Evolutionary conservation across 2,888 invertebrate genomes (phyloP).

Genomic region (Serripes groenlandicus): DNA sequence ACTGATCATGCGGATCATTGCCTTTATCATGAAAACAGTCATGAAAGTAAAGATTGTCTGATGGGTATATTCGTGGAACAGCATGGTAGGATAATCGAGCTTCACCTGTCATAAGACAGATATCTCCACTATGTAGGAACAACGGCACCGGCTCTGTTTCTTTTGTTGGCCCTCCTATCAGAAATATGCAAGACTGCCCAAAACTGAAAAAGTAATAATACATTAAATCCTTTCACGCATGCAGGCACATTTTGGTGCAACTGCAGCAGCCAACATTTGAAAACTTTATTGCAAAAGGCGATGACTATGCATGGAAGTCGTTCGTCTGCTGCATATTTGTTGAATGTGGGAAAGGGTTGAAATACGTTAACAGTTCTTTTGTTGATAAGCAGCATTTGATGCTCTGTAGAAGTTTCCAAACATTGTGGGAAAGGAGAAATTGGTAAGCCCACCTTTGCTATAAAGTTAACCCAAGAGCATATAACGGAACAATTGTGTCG

Average conservation of each 20-base stretch:
- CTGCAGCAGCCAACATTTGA: background rate
- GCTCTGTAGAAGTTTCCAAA: too few relatives aligned
- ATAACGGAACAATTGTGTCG: too few relatives aligned
- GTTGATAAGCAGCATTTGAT: too few relatives aligned
- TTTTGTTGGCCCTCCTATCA: conserved; percentile 93
- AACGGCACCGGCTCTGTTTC: conserved; percentile 87
- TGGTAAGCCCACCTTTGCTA: too few relatives aligned
- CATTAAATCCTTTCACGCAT: background rate
- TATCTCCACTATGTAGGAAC: conserved; percentile 95
- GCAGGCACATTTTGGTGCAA: background rate
- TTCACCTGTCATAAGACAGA: conserved; percentile 95
- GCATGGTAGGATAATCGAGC: conserved; percentile 97
- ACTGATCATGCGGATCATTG: background rate
- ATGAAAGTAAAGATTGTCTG: conserved; percentile 31
- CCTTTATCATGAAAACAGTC: conserved; percentile 69
- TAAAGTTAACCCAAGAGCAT: too few relatives aligned
- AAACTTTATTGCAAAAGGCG: background rate
- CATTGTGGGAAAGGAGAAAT: too few relatives aligned
- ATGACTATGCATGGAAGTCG: too few relatives aligned
- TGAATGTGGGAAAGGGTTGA: too few relatives aligned
- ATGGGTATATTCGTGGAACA: conserved; percentile 92
- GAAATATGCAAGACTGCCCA: conserved; percentile 97
- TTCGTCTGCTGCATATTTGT: too few relatives aligned
- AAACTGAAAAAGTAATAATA: conserved; percentile 90
- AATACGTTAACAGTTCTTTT: too few relatives aligned